Evolutionary conservation across 1,140 invertebrate genomes (phyloP).

Genomic region (Drosophila pallidifrons): DNA sequence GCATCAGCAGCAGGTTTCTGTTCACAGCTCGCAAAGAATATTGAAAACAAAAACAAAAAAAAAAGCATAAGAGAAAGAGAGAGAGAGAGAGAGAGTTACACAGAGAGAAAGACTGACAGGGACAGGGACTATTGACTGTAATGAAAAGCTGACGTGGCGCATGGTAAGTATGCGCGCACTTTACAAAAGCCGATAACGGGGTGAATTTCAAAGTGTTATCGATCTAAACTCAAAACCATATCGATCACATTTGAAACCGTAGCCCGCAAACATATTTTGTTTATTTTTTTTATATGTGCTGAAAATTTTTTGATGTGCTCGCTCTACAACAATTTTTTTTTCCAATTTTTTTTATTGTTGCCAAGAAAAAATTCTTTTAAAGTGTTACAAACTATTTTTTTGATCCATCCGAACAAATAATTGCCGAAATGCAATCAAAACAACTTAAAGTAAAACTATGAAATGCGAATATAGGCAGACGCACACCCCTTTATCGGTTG

Average conservation of each 20-base stretch:
- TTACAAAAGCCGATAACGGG: constrained; percentile 71
- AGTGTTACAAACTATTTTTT: constrained; percentile 32
- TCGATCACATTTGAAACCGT: neutral
- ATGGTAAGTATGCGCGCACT: constrained; percentile 80
- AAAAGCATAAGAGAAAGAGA: constrained; percentile 20
- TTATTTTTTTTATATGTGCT: constrained; percentile 68
- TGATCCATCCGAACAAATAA: constrained; percentile 9
- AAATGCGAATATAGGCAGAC: constrained; percentile 17
- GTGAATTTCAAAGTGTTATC: constrained; percentile 44
- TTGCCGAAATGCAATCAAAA: constrained; percentile 17
- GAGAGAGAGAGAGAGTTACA: constrained; percentile 50
- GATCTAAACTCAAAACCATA: constrained; percentile 7
- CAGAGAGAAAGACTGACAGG: constrained; percentile 52
- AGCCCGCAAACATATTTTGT: constrained; percentile 39
- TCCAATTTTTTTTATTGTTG: constrained; percentile 14
- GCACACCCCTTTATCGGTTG: constrained; percentile 76
- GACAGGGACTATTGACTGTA: constrained; percentile 56
- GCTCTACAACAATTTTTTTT: constrained; percentile 33
- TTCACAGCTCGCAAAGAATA: constrained; percentile 52
- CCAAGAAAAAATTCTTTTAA: constrained; percentile 2
- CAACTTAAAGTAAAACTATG: constrained; percentile 19
- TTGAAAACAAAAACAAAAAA: neutral
- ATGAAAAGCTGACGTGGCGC: constrained; percentile 57
- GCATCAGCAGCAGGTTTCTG: constrained; percentile 45
- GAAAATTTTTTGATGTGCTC: constrained; percentile 14